phyloP scores from a whole-genome alignment of 2,888 invertebrate species.

The Phlogophora meticulosa region DNA sequence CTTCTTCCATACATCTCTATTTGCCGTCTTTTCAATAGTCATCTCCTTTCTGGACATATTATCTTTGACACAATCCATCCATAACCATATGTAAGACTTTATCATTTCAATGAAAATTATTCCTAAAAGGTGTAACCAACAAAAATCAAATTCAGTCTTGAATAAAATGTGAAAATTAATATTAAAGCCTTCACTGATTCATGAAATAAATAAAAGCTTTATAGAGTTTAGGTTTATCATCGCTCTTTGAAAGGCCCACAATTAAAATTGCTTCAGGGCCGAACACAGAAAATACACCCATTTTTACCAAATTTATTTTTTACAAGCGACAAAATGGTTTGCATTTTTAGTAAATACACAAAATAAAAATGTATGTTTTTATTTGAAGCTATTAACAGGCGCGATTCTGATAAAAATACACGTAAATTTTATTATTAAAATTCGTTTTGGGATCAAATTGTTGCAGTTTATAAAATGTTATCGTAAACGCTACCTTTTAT shows the following conservation, averaged over 20 bases:
- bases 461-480: constrained; percentile 17
- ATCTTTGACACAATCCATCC: no score
- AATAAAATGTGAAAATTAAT: constrained; percentile 47
- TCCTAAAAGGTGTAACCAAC: constrained; percentile 12
- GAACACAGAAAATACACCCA: constrained; percentile 48
- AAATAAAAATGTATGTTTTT: constrained; percentile 39
- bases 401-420: constrained; percentile 49
- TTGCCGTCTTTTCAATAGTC: no score
- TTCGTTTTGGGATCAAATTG: constrained; percentile 31
- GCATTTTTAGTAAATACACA: constrained; percentile 47
- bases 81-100: neutral
- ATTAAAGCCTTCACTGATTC: constrained; percentile 44
- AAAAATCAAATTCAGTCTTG: constrained; percentile 22
- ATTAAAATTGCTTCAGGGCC: constrained; percentile 52
- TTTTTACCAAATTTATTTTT: constrained; percentile 51
- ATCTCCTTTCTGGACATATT: no score
- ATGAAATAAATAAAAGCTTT: constrained; percentile 52
- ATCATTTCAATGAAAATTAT: neutral
- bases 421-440: constrained; percentile 47
- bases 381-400: constrained; percentile 49
- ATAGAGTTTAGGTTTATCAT: constrained; percentile 45
- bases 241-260: constrained; percentile 47
- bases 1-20: no score
- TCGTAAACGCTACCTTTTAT: neutral
- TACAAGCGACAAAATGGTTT: constrained; percentile 44